phyloP scores from a whole-genome alignment of 1,140 invertebrate genomes.

The Drosophila pruinosa region DNA sequence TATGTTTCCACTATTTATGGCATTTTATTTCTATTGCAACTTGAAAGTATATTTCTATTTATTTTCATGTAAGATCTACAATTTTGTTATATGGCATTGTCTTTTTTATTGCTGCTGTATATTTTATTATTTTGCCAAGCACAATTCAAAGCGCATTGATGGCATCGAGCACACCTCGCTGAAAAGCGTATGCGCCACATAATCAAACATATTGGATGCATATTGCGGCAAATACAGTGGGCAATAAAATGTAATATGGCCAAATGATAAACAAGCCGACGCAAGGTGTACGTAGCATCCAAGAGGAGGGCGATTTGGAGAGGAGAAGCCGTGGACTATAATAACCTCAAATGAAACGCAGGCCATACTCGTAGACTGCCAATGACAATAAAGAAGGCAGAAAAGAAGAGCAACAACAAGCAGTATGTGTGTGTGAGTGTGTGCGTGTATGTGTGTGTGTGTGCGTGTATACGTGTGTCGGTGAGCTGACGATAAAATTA shows the following conservation, averaged over 20 bases:
- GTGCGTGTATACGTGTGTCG: conserved; percentile 15
- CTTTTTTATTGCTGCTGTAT: not conserved
- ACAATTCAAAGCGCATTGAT: too few species aligned
- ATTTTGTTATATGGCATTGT: not conserved
- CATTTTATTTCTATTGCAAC: too few species aligned
- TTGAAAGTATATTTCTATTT: too few species aligned
- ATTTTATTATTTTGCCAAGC: too few species aligned
- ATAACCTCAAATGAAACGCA: conserved; percentile 68
- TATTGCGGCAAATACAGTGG: conserved; percentile 47
- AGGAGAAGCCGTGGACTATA: conserved; percentile 28
- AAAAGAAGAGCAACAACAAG: conserved; percentile 30
- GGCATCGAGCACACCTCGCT: conserved; percentile 21
- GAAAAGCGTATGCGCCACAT: conserved; percentile 14
- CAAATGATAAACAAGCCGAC: conserved; percentile 44
- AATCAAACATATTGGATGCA: conserved; percentile 59
- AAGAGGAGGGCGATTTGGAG: not conserved
- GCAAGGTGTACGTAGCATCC: not conserved
- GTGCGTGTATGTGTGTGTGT: conserved; percentile 1
- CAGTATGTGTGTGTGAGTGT: not conserved
- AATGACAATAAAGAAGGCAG: conserved; percentile 68
- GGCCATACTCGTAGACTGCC: conserved; percentile 35
- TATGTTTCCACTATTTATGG: not conserved
- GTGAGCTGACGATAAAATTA: conserved; percentile 64
- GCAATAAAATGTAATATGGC: conserved; percentile 74
- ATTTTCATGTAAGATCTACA: too few species aligned